A percentile compares a stretch with the other conserved stretches of the same genome.
Evolutionary conservation across 2,888 invertebrate genomes (phyloP).

Genomic region (Drosophila histrio): DNA sequence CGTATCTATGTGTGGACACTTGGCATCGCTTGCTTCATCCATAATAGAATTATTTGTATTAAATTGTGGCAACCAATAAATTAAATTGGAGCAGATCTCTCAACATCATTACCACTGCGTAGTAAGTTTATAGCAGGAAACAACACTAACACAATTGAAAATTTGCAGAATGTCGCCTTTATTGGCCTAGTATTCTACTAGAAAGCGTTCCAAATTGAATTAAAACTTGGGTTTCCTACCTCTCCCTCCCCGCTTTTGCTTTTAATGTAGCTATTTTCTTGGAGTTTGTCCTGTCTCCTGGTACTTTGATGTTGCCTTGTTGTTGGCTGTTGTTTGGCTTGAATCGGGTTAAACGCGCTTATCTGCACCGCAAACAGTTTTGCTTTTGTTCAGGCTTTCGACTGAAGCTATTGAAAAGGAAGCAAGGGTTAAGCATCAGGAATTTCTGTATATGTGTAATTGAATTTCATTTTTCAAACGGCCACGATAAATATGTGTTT

Average conservation of each 20-base stretch:
- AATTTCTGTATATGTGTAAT: conserved; percentile 8
- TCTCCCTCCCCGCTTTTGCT: neutral
- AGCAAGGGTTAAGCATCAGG: conserved; percentile 9
- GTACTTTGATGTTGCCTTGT: conserved; percentile 47
- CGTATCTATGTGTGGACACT: conserved; percentile 51
- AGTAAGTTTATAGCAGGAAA: conserved; percentile 3
- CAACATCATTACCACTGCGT: conserved; percentile 39
- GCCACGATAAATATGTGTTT: conserved; percentile 61
- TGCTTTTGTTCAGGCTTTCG: conserved; percentile 26
- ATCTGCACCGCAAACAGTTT: conserved; percentile 64
- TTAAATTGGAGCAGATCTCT: conserved; percentile 54
- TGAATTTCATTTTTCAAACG: conserved; percentile 33
- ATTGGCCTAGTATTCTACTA: conserved; percentile 42
- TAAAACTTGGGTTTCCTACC: conserved; percentile 60
- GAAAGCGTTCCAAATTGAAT: conserved; percentile 65
- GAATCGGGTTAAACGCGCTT: conserved; percentile 39
- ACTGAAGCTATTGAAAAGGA: neutral
- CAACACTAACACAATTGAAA: conserved; percentile 64
- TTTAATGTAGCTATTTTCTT: conserved; percentile 28
- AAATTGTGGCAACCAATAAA: conserved; percentile 74
- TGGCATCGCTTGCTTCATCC: conserved; percentile 25
- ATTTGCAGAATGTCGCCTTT: conserved; percentile 62
- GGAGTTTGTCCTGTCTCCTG: neutral
- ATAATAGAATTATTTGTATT: conserved; percentile 78
- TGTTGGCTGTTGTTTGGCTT: neutral